Evolutionary conservation across 1,140 invertebrate genomes (phyloP), one percentile per base, ranked within the genome.

Genomic region (Macrocentrus cingulum): DNA sequence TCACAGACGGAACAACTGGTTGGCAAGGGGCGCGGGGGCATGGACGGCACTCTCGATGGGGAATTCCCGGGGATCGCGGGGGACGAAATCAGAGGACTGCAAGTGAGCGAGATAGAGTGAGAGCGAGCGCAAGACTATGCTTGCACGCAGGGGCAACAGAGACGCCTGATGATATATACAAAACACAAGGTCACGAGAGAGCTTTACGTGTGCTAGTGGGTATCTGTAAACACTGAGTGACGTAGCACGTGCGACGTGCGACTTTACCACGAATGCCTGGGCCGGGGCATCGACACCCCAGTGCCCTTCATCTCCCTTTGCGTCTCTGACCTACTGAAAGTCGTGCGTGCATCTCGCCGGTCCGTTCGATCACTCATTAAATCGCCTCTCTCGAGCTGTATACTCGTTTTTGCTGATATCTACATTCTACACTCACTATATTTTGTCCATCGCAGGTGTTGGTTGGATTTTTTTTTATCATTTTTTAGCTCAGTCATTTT

Each of bases 101-200:
- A 55, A 51, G 15, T 29, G 13, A 41, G 42, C n/a, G 41, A 52
- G 39, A 52, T 53, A 60, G 42, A 55, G 46, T 32, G 18, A 39
- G 37, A 15, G 46, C 41, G 56, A 51, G 48, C 32, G 11, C 25
- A 1, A 7, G 5, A 32, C 9, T 15, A 23, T 37, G 32, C 11
- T 8, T n/a, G 3, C 11, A 15, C 59, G 60, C 59, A 61, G 59
- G 63, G 65, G 65, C 13, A 51, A 51, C 23, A 51, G 34, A 52
- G 50, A 39, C 20, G 36, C 50, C 18, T 13, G 70, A 65, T 69
- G 69, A 71, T 75, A 69, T 71, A 74, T 74, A 74, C 69, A 75
- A 76, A 76, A 75, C 66, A 67, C 74, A 76, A 76, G 74, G 74
- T 76, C 72, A 74, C 69, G 70, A 72, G 70, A 72, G 72, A 66